Percentiles rank a stretch among this genome's conserved stretches.
phyloP scores from a whole-genome alignment of 2,888 invertebrate genomes.

The Dicyrtoma fusca region DNA sequence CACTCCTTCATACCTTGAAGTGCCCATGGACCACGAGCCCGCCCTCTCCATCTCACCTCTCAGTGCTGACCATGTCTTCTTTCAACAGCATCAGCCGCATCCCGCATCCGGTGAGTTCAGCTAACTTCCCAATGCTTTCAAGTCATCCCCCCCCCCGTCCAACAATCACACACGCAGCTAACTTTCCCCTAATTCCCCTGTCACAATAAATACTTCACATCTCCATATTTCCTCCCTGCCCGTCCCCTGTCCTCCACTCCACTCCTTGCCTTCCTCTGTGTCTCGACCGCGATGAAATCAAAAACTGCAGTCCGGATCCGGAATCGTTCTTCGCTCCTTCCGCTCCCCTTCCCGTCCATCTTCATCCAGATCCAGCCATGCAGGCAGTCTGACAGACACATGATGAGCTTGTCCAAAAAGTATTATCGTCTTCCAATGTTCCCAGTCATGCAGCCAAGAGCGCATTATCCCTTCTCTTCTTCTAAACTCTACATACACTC shows the following conservation, averaged over 20 bases:
- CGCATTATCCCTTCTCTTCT: neutral
- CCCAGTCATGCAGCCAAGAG: no score
- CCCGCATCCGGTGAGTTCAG: conserved; percentile 46
- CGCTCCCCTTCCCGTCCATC: neutral
- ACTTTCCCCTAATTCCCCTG: neutral
- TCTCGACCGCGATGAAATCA: neutral
- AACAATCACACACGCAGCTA: neutral
- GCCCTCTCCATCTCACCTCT: conserved; percentile 56
- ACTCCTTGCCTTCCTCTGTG: no score
- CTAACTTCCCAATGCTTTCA: neutral
- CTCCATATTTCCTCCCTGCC: no score
- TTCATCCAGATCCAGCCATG: neutral
- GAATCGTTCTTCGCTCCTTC: neutral
- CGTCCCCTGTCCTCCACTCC: no score
- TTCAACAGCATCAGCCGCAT: conserved; percentile 51
- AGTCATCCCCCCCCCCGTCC: neutral
- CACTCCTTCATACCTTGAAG: conserved; percentile 53
- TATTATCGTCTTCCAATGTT: no score
- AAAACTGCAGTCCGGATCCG: neutral
- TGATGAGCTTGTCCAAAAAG: no score
- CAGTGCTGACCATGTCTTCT: conserved; percentile 56
- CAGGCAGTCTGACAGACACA: no score
- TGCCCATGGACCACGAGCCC: conserved; percentile 55
- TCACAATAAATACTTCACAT: conserved; percentile 2
- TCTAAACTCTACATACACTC: neutral